Evolutionary conservation across 2,797 vertebrate genomes (phyloP), one percentile per base, ranked within the genome.

Genomic region (Dicrostonyx torquatus): DNA sequence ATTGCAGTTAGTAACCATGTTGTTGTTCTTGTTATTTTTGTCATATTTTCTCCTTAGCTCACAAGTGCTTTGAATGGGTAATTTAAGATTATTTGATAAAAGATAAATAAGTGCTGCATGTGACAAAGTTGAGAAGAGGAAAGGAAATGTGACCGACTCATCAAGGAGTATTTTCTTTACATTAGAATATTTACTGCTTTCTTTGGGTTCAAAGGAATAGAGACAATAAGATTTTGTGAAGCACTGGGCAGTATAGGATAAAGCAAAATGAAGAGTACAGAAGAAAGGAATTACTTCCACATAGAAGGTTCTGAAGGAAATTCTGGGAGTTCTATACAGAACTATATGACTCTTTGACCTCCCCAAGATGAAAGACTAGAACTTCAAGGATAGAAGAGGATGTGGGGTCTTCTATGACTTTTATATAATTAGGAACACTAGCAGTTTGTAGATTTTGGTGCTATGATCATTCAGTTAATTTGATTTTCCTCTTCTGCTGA

Each of bases 31-130:
- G 78, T 40, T 64, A 31, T 22, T 64, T 13, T 66, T 64, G 80
- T 43, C 53, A n/a, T 79, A 37, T 93, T 89, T 60, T 6, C 50
- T 91, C 31, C 48, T 89, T 75, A 77, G 48, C n/a, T 24, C 70
- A 64, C 60, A 79, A 84, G 64, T 85, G 48, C 77, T 97, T 94
- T 50, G 78, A 95, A 72, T 34, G 26, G 43, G 72, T 66, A 70
- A 34, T 72, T 89, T 66, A 95, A 78, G 37, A 6, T 80, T 68
- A 93, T 89, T 77, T 94, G 60, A 14, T 48, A 24, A 5, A 40
- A 11, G 91, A 48, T 50, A 50, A 50, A 72, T 18, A 75, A 86
- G 48, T 24, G 34, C 31, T 70, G 0, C 76, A n/a, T 93, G 90
- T 76, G 75, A 70, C 75, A 86, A 89, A 31, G n/a, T 48, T n/a